Conservation (phyloP, 1,140 invertebrate species). For the Calliopsis andreniformis region DNA sequence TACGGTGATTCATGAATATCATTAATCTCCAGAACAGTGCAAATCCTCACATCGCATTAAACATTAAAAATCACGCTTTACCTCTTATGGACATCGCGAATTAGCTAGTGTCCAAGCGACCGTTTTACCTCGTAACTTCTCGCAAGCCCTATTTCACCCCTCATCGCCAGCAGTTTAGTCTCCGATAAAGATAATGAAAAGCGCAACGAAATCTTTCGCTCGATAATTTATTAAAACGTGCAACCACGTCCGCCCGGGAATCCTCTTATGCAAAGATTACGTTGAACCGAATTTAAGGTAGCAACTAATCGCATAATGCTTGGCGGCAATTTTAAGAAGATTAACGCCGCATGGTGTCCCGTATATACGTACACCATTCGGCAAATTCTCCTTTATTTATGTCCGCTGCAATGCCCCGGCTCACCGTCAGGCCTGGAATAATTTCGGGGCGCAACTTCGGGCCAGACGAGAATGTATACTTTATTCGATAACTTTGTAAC, state of each 20-base stretch:
- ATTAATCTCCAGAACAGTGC: too few species aligned
- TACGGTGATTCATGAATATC: too few species aligned
- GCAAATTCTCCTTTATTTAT: constrained; percentile 46
- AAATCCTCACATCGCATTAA: too few species aligned
- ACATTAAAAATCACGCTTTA: too few species aligned
- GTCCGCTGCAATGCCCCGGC: background rate
- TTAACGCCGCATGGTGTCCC: constrained; percentile 30
- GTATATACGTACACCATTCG: constrained; percentile 36
- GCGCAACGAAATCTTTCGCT: background rate
- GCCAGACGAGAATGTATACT: constrained; percentile 10
- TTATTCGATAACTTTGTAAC: constrained; percentile 51
- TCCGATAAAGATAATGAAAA: background rate
- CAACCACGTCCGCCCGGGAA: background rate
- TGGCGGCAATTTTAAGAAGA: constrained; percentile 44
- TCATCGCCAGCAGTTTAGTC: too few species aligned
- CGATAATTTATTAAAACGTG: constrained; percentile 29
- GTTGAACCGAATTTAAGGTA: constrained; percentile 29
- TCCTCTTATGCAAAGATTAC: constrained; percentile 40
- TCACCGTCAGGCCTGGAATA: constrained; percentile 16
- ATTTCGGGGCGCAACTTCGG: constrained; percentile 34
- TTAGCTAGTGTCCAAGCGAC: too few species aligned
- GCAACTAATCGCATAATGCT: constrained; percentile 42
- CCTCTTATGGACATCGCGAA: too few species aligned
- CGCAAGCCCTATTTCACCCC: too few species aligned
- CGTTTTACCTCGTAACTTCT: too few species aligned